A percentile compares a stretch with the other conserved stretches of the same genome.
phyloP scores from a whole-genome alignment of 2,797 vertebrate species.

The Threskiornis aethiopicus region DNA sequence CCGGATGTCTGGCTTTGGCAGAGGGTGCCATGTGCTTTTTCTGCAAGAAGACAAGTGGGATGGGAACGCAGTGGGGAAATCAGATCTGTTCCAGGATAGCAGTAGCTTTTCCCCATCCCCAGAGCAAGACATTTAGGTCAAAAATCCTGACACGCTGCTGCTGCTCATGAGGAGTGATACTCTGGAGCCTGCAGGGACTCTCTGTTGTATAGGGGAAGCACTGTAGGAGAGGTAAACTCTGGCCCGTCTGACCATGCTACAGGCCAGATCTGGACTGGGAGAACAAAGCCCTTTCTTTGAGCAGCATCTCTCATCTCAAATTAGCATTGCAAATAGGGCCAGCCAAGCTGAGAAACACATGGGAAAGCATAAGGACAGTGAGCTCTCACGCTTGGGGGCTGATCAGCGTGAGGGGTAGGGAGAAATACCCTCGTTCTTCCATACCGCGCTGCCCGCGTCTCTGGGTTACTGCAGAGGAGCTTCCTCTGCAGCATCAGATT shows the following conservation, averaged over 20 bases:
- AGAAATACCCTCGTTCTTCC: not conserved
- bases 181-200: not conserved
- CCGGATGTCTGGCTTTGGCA: rapidly evolving
- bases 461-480: not conserved
- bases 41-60: not conserved
- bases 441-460: rapidly evolving
- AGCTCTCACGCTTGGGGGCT: constrained; percentile 35
- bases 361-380: constrained; percentile 25
- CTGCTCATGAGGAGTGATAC: not conserved
- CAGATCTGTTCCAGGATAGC: not conserved
- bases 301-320: constrained; percentile 8
- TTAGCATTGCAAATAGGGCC: constrained; percentile 51
- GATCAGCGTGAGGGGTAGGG: not conserved
- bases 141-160: not conserved
- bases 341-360: constrained; percentile 20
- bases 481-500: not conserved
- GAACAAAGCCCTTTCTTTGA: constrained; percentile 37
- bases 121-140: not conserved
- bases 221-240: not conserved
- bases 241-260: not conserved
- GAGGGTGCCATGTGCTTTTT: not conserved
- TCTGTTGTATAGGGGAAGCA: not conserved
- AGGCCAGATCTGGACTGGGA: not conserved
- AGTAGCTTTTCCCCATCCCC: not conserved
- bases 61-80: rapidly evolving